Base-by-base conservation (phyloP, 2,888 invertebrate genomes). In the Eupithecia dodoneata region DNA sequence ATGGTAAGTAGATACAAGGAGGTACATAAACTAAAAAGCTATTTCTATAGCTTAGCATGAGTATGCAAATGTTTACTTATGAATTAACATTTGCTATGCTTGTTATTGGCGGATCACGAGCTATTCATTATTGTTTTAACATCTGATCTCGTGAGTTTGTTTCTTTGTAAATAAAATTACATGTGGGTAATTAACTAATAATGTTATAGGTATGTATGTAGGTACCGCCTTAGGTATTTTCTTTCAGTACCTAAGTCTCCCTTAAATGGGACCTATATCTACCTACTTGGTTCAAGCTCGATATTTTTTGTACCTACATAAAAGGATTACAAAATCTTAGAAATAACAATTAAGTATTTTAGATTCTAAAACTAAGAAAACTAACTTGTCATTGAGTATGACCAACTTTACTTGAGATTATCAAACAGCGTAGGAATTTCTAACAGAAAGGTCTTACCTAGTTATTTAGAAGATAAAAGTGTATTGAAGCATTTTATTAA, bases 11-110 rank as follows among this genome's bases (percentile, higher is more conserved):
- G n/a, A 13, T 49, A 49, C 6, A 49, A 47, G 47, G 15, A 52
- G 15, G 0, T 49, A 15, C 6, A 6, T 15, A 1, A 3, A 41
- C 2, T 52, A 6, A 6, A 65, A 83, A 81, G 86, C 83, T 80
- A 91, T 91, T 91, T 59, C n/a, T 18, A 59, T 91, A 88, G 89
- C 80, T 82, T 82, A 85, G 86, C 89, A 90, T 87, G 90, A 87
- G 70, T 89, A 90, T 91, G 89, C 86, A 85, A 90, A 91, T 91
- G 81, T 84, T 84, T 85, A 88, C 86, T 85, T 86, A 80, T 85
- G 82, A 84, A 88, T 87, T 88, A 87, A 86, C 86, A 85, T 86
- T 86, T 84, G 85, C 83, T 81, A 85, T 85, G 83, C 82, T 81
- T 86, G 86, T 88, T 89, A 89, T 87, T 88, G 85, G 83, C 84